Percentiles rank a stretch among this genome's conserved stretches.
Conservation (phyloP, 2,888 invertebrate species). For the Thalpophila matura region DNA sequence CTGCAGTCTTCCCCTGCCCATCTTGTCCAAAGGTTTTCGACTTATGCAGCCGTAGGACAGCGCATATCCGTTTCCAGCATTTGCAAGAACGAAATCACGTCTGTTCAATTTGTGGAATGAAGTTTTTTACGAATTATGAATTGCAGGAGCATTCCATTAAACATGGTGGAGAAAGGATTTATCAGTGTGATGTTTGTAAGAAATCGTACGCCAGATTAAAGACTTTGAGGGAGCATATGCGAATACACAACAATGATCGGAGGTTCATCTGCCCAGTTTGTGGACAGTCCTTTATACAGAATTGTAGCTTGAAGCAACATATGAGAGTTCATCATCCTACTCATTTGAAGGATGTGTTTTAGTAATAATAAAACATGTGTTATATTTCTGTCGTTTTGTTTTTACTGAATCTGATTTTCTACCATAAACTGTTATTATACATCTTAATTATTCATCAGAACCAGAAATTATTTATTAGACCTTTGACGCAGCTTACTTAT, state of each 20-base stretch:
- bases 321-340: conserved; percentile 85
- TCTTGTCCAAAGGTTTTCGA: conserved; percentile 85
- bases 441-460: no score
- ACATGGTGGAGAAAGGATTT: conserved; percentile 89
- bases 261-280: conserved; percentile 83
- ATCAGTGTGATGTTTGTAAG: conserved; percentile 89
- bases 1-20: conserved; percentile 83
- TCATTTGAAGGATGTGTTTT: conserved; percentile 72
- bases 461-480: no score
- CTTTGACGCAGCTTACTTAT: no score
- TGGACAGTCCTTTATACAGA: conserved; percentile 85
- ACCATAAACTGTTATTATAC: no score
- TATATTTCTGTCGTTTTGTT: conserved; percentile 2
- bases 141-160: conserved; percentile 90
- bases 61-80: conserved; percentile 84
- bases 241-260: conserved; percentile 86
- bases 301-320: conserved; percentile 86
- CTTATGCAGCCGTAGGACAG: conserved; percentile 82
- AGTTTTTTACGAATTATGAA: conserved; percentile 90
- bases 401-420: background rate
- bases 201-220: conserved; percentile 86
- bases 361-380: conserved; percentile 35
- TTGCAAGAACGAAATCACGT: conserved; percentile 86
- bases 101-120: conserved; percentile 88
- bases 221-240: conserved; percentile 86